Base-by-base conservation (phyloP, 2,113 vertebrate species). In the Ovis canadensis region DNA sequence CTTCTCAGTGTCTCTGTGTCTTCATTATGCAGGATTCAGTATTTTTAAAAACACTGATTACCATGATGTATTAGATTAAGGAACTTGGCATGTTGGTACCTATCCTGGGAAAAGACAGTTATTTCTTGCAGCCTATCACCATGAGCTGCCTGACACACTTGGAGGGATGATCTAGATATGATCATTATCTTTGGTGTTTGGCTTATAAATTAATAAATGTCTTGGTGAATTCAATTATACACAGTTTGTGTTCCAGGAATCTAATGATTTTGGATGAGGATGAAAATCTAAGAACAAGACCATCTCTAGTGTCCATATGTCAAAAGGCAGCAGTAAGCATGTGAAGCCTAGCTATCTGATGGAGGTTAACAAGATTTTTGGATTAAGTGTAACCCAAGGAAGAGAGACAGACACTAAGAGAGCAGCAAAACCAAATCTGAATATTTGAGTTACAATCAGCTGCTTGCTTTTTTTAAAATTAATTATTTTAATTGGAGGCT, bases 1-100 rank as follows among this genome's bases (percentile, higher is more conserved):
- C 43, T 94, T 48, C 91, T 0, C 78, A 89, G 25, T 94, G 91
- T 83, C 83, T 96, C 86, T 90, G 62, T 36, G 50, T 96, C 96
- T 98, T 96, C 84, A 92, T 95, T 96, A 97, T 74, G 54, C 83
- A 82, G 64, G 80, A 90, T 77, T 80, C 81, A 85, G 64, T 89
- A 62, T 87, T 89, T 96, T 94, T 91, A n/a, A 96, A 98, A 95
- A 29, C 86, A 96, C 78, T 52, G 84, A 96, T 93, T 96, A 97
- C 90, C 87, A 90, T 90, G 87, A 97, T 91, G 36, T 85, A 96
- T 98, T 93, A 48, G 80, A 96, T 94, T 98, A 87, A 97, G 48
- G 52, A 89, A 25, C 40, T 62, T 98, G 93, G 96, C 60, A 95
- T 95, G 74, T 85, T 90, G 96, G 54, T 97, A 94, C 19, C 94